These are phyloP conservation scores for Leptopterna dolabrata DNA, from an alignment of 2,888 invertebrate species.

Conservation along the genomic window DNA sequence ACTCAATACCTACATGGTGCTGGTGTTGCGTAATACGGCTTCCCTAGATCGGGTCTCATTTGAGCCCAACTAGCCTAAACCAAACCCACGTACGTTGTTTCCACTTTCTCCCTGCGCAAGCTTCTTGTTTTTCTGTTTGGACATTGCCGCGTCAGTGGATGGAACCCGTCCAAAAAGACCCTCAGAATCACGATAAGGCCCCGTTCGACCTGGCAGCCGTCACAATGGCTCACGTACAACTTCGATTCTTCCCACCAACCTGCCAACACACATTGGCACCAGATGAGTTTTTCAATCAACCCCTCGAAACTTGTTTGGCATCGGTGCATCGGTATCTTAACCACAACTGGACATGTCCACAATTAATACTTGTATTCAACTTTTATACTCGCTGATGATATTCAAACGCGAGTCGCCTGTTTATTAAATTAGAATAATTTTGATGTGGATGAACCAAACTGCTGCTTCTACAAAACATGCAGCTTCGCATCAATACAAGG, in stretches of 20 bases:
- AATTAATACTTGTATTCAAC: no score
- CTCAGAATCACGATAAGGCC: slow-evolving; percentile 22
- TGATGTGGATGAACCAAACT: no score
- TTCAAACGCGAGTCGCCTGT: no score
- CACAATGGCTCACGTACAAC: slow-evolving; percentile 20
- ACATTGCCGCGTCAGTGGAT: neutral
- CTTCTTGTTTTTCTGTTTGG: neutral
- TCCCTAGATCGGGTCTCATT: no score
- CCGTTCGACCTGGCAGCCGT: slow-evolving; percentile 28
- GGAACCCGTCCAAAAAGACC: slow-evolving; percentile 1
- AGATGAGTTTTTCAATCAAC: neutral
- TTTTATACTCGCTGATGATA: no score
- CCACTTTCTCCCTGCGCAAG: neutral
- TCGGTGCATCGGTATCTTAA: neutral
- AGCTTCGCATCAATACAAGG: no score
- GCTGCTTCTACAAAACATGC: no score
- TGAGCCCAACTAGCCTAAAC: no score
- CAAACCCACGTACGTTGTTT: neutral
- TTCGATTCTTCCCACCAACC: neutral
- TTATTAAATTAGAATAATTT: no score
- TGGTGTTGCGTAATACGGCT: no score
- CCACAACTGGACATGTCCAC: no score
- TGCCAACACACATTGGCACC: neutral
- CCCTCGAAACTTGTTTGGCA: neutral
- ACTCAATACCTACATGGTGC: no score